Evolutionary conservation across 23 tunicate genomes (phyloP).

Genomic region (Trididemnum nubilum): DNA sequence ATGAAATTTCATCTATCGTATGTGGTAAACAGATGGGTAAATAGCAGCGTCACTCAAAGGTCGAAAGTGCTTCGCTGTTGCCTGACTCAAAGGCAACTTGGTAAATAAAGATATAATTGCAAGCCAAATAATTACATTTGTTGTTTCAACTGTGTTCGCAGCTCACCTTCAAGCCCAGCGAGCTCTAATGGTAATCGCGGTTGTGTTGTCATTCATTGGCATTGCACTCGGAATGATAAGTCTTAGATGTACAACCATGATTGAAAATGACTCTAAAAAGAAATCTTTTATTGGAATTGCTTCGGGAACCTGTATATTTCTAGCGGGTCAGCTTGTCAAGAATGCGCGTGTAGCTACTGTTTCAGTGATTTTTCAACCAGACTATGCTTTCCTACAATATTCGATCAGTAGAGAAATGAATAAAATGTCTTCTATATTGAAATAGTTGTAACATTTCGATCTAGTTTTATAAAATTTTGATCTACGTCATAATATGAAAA

Average conservation of each 20-base stretch:
- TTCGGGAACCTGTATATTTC: slow-evolving; percentile 39
- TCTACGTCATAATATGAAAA: no score
- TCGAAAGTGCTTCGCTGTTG: no score
- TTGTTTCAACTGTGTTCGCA: slow-evolving; percentile 15
- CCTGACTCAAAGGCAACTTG: no score
- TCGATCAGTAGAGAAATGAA: not conserved
- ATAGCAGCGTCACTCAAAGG: no score
- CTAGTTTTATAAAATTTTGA: no score
- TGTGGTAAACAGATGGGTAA: no score
- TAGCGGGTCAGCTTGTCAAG: slow-evolving; percentile 72
- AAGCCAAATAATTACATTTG: no score
- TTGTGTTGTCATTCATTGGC: slow-evolving; percentile 54
- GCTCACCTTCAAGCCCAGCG: slow-evolving; percentile 79
- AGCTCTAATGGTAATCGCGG: slow-evolving; percentile 69
- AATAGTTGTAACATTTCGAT: no score
- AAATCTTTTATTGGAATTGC: slow-evolving; percentile 50
- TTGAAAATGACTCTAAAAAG: slow-evolving; percentile 35
- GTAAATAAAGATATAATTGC: no score
- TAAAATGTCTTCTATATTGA: no score
- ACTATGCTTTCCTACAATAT: not conserved
- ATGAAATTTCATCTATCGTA: no score
- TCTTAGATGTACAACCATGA: slow-evolving; percentile 51
- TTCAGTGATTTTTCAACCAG: slow-evolving; percentile 10
- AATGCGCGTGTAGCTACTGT: no score
- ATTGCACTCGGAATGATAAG: slow-evolving; percentile 50